Evolutionary conservation across 2,797 vertebrate genomes (phyloP).

Genomic region (Poecilia velifera): DNA sequence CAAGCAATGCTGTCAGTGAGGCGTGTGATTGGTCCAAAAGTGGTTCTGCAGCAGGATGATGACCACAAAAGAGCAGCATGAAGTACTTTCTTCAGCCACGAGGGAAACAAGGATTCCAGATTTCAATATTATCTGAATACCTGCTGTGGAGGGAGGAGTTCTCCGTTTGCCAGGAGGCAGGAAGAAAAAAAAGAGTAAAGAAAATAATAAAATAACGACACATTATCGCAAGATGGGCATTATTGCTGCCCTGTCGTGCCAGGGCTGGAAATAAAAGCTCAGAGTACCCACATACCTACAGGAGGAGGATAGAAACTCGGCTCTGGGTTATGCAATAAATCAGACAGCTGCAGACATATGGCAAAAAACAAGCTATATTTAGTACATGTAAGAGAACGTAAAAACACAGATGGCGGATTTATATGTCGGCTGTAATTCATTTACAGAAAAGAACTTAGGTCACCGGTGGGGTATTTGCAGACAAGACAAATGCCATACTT

Average conservation of each 20-base stretch:
- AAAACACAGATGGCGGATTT: conserved; percentile 18
- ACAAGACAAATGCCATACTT: conserved; percentile 5
- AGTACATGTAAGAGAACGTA: conserved; percentile 6
- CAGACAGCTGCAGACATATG: conserved; percentile 12
- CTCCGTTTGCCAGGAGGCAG: conserved; percentile 11
- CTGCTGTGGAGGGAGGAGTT: conserved; percentile 8
- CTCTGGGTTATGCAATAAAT: conserved; percentile 27
- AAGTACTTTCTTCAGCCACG: conserved; percentile 1
- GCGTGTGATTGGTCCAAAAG: conserved; percentile 11
- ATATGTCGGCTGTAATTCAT: conserved; percentile 3
- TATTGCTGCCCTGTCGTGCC: conserved; percentile 13
- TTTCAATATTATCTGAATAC: conserved; percentile 2
- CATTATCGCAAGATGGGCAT: conserved; percentile 17
- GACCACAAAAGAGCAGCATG: conserved; percentile 4
- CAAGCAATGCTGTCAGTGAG: conserved; percentile 2
- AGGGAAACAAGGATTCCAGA: conserved; percentile 19
- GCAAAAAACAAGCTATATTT: not conserved
- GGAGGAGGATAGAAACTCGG: conserved; percentile 8
- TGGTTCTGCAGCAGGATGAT: conserved; percentile 14
- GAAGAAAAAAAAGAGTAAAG: conserved; percentile 6
- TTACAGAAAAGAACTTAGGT: not conserved
- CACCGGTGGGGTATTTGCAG: not conserved
- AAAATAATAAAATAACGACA: conserved; percentile 18
- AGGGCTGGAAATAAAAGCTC: not conserved
- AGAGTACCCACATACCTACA: not conserved